Base-by-base conservation (phyloP, 2,888 invertebrate species). In the Isotomurus palustris region DNA sequence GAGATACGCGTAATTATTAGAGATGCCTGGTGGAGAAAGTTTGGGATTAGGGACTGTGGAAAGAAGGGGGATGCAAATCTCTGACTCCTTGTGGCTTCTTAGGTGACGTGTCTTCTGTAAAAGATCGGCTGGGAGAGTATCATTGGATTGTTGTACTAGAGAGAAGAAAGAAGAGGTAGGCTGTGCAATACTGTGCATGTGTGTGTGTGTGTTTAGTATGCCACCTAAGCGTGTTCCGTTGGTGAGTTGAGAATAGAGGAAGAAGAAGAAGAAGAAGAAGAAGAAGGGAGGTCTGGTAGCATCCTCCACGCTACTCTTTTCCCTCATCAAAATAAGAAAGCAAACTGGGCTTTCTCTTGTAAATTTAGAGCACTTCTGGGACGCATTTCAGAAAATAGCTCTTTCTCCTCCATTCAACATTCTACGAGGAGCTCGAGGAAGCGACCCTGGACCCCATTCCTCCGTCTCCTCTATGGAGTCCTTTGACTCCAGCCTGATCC, bases 341-440 rank as follows among this genome's bases (percentile, higher is more conserved):
- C 49, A 43, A 29, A 49, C 49, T 49, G 49, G 35, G 27, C 35
- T 35, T 49, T 49, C 49, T 49, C n/a, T 35, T 32, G 49, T 32
- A 68, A 71, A 71, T 71, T 71, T 71, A 71, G 60, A 68, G 64
- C 64, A 65, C 70, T 63, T 66, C 61, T 60, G 70, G 70, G 70
- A 71, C 67, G 65, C 70, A 69, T 71, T 69, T 61, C 64, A 66
- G 68, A 71, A 69, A 71, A 71, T 71, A 71, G 70, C 70, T 68
- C 68, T 68, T 69, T 68, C 62, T 61, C 61, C 58, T 67, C 52
- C 56, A 60, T 61, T 64, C 62, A 55, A 53, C 58, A 58, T 54
- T n/a, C 48, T 52, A 50, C 47, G 41, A 58, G 35, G 58, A 57
- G 56, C 57, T 54, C 24, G 54, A 52, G 52, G n/a, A n/a, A n/a